Evolutionary conservation across 2,113 vertebrate species (phyloP).

Genomic region (crab-eating macaque (Macaca fascicularis)): DNA sequence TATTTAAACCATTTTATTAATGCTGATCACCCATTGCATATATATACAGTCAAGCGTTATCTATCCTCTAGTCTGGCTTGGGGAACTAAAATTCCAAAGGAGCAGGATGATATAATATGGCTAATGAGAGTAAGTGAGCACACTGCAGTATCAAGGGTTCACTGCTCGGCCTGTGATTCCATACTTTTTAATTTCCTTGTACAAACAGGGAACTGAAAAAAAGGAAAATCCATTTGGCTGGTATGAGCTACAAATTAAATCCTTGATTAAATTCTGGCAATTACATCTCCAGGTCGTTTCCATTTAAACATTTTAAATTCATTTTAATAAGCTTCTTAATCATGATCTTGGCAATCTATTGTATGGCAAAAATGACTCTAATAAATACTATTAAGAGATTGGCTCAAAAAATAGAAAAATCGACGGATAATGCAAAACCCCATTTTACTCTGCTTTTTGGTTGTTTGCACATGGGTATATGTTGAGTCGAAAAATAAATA

Average conservation of each 20-base stretch:
- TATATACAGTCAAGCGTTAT: neutral
- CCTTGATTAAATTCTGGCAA: slow-evolving; percentile 89
- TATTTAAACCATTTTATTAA: slow-evolving; percentile 79
- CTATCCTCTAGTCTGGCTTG: slow-evolving; percentile 62
- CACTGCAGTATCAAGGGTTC: slow-evolving; percentile 76
- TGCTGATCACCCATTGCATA: slow-evolving; percentile 72
- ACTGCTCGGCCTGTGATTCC: slow-evolving; percentile 79
- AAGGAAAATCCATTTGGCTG: slow-evolving; percentile 85
- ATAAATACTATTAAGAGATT: slow-evolving; percentile 77
- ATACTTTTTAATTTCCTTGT: slow-evolving; percentile 88
- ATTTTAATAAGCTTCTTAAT: slow-evolving; percentile 87
- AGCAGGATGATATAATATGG: slow-evolving; percentile 75
- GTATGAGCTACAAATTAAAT: slow-evolving; percentile 85
- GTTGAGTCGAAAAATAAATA: slow-evolving; percentile 72
- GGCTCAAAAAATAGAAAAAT: slow-evolving; percentile 70
- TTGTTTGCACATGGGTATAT: slow-evolving; percentile 57
- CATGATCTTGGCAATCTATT: slow-evolving; percentile 83
- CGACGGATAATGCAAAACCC: slow-evolving; percentile 46
- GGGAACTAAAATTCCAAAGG: slow-evolving; percentile 75
- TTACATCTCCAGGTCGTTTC: slow-evolving; percentile 85
- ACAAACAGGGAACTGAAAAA: slow-evolving; percentile 83
- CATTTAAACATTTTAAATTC: slow-evolving; percentile 87
- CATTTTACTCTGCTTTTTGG: neutral
- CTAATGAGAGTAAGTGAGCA: slow-evolving; percentile 83
- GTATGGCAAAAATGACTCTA: slow-evolving; percentile 77